A percentile compares a stretch with the other conserved stretches of the same genome.
phyloP scores from a whole-genome alignment of 2,888 invertebrate genomes.

The Sabatieria punctata region DNA sequence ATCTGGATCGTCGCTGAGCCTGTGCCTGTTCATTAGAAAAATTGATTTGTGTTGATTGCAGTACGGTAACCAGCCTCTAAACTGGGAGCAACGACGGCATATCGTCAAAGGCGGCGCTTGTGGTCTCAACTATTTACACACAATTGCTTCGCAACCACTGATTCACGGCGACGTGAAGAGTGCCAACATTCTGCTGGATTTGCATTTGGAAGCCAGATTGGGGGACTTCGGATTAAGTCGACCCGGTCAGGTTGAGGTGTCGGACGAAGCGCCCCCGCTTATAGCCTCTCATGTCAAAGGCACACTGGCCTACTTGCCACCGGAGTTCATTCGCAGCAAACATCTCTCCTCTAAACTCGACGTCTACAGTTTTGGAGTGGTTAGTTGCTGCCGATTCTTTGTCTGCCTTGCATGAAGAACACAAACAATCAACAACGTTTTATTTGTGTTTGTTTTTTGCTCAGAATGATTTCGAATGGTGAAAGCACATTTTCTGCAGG shows the following conservation, averaged over 20 bases:
- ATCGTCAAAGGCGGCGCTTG: conserved; percentile 72
- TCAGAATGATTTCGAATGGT: no score
- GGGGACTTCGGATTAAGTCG: conserved; percentile 61
- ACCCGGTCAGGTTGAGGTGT: conserved; percentile 19
- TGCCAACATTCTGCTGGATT: conserved; percentile 79
- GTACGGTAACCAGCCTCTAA: conserved; percentile 44
- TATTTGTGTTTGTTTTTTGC: no score
- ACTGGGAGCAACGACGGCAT: conserved; percentile 56
- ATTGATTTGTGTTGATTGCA: conserved; percentile 11
- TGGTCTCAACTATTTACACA: conserved; percentile 76
- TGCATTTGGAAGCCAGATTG: conserved; percentile 67
- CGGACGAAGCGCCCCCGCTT: conserved; percentile 14
- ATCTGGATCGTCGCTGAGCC: no score
- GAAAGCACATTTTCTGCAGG: conserved; percentile 14
- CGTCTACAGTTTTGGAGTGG: conserved; percentile 80
- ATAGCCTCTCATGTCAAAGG: conserved; percentile 63
- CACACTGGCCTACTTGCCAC: conserved; percentile 77
- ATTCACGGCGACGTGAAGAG: conserved; percentile 93
- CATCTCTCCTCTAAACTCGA: conserved; percentile 76
- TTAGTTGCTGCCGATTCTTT: conserved; percentile 18
- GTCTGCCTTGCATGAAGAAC: neutral
- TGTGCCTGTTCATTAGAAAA: no score
- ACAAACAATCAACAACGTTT: neutral
- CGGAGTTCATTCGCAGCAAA: conserved; percentile 60
- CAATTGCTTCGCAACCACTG: conserved; percentile 56